Percentiles rank a stretch among this genome's conserved stretches.
These are phyloP conservation scores for Epinephelus cyanopodus DNA, from an alignment of 2,113 vertebrate genomes.

Conservation along the genomic window DNA sequence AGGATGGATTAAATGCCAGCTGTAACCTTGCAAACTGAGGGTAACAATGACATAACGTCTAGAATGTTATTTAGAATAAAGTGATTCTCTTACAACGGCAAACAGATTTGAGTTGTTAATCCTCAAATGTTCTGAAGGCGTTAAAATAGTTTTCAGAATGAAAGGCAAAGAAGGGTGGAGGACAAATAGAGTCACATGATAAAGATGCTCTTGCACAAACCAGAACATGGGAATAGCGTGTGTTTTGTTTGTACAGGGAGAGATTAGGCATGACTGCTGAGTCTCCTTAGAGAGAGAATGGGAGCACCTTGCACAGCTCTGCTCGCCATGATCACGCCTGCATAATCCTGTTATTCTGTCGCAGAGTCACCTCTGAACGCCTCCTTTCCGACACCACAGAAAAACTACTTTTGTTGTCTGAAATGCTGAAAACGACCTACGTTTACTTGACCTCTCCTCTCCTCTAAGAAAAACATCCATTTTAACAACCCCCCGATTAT, in stretches of 20 bases:
- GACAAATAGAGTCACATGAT: slow-evolving; percentile 7
- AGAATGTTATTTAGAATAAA: slow-evolving; percentile 1
- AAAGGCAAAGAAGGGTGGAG: slow-evolving; percentile 3
- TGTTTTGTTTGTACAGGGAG: slow-evolving; percentile 54
- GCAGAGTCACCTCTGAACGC: slow-evolving; percentile 50
- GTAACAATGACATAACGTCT: background rate
- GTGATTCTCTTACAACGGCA: background rate
- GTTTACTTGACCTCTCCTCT: slow-evolving; percentile 23
- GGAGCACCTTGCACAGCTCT: slow-evolving; percentile 45
- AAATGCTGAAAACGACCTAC: slow-evolving; percentile 12
- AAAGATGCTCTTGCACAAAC: slow-evolving; percentile 4
- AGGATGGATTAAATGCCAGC: background rate
- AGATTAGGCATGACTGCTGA: slow-evolving; percentile 55
- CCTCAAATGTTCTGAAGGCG: background rate
- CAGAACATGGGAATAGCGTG: slow-evolving; percentile 24
- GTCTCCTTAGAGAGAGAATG: slow-evolving; percentile 44
- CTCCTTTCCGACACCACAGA: slow-evolving; percentile 10
- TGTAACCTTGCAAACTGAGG: background rate
- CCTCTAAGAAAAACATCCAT: background rate
- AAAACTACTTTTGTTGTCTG: background rate
- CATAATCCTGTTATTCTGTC: slow-evolving; percentile 69
- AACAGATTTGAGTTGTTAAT: slow-evolving; percentile 28
- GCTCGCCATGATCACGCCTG: slow-evolving; percentile 48
- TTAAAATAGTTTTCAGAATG: slow-evolving; percentile 7
- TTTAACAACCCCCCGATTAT: slow-evolving; percentile 21